phyloP scores from a whole-genome alignment of 2,888 invertebrate species.

The Ennomos fuscantarius region DNA sequence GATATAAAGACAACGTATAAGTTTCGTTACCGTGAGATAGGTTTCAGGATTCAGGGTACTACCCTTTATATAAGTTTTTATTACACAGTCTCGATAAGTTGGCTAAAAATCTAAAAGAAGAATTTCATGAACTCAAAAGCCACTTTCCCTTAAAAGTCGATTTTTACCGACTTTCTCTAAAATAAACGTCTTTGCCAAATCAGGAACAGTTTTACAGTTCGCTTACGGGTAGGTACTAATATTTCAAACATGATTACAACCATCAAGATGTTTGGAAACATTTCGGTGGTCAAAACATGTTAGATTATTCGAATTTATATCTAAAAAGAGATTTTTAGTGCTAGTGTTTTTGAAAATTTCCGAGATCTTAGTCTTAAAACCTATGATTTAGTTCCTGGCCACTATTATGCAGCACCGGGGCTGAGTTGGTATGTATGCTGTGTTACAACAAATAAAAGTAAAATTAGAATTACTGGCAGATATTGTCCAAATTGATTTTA shows the following conservation, averaged over 20 bases:
- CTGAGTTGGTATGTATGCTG: conserved; percentile 38
- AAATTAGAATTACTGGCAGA: conserved; percentile 20
- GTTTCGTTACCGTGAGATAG: background rate
- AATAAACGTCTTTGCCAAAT: no score
- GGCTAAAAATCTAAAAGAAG: no score
- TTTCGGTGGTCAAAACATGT: conserved; percentile 46
- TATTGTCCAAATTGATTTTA: conserved; percentile 1
- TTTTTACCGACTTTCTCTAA: no score
- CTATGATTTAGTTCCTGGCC: conserved; percentile 21
- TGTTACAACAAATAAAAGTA: conserved; percentile 26
- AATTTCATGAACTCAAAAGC: no score
- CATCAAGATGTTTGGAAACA: conserved; percentile 23
- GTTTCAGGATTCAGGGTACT: no score
- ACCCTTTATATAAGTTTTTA: background rate
- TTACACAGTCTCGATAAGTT: no score
- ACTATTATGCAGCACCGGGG: conserved; percentile 28
- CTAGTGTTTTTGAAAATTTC: conserved; percentile 38
- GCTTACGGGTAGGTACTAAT: conserved; percentile 1
- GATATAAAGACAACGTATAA: conserved; percentile 4
- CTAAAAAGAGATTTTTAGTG: conserved; percentile 32
- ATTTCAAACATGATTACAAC: conserved; percentile 20
- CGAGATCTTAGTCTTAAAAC: conserved; percentile 30
- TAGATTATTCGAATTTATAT: conserved; percentile 34
- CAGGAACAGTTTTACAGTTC: conserved; percentile 6
- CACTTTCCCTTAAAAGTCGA: no score